Evolutionary conservation across 1,140 invertebrate genomes (phyloP).

Genomic region (Hestina assimilis): DNA sequence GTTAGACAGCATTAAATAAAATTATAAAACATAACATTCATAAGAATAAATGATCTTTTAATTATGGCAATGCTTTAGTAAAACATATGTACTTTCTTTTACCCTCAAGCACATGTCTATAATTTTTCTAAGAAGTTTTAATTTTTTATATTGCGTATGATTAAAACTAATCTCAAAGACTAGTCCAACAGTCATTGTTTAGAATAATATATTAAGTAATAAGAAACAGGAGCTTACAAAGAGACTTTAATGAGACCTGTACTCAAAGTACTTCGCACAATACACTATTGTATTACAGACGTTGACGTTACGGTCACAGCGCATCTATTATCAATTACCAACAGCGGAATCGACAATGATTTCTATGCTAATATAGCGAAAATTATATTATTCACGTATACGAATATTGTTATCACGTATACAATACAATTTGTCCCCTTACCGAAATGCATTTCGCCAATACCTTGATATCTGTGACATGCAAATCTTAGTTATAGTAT

Average conservation of each 20-base stretch:
- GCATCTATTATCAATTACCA: conserved; percentile 25
- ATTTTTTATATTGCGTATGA: too few species aligned
- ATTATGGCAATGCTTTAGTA: too few species aligned
- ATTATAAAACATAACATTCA: too few species aligned
- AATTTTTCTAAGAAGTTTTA: too few species aligned
- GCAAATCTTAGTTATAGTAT: conserved; percentile 74
- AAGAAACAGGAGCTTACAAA: conserved; percentile 20
- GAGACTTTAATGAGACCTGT: conserved; percentile 24
- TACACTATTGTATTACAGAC: conserved; percentile 28
- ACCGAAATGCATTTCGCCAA: conserved; percentile 51
- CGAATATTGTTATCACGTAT: conserved; percentile 44
- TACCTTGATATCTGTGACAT: conserved; percentile 63
- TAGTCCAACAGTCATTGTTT: not conserved
- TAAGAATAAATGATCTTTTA: too few species aligned
- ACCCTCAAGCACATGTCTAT: too few species aligned
- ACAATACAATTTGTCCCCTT: conserved; percentile 47
- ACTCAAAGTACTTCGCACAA: conserved; percentile 20
- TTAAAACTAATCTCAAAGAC: not conserved
- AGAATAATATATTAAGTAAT: not conserved
- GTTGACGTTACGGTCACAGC: conserved; percentile 26
- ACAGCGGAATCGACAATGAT: conserved; percentile 26
- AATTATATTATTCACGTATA: conserved; percentile 58
- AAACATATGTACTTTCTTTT: too few species aligned
- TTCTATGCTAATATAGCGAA: conserved; percentile 43
- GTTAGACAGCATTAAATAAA: too few species aligned